Evolutionary conservation across 2,888 invertebrate species (phyloP), one percentile per base, ranked within the genome.

Genomic region (Neoitamus cyanurus): DNA sequence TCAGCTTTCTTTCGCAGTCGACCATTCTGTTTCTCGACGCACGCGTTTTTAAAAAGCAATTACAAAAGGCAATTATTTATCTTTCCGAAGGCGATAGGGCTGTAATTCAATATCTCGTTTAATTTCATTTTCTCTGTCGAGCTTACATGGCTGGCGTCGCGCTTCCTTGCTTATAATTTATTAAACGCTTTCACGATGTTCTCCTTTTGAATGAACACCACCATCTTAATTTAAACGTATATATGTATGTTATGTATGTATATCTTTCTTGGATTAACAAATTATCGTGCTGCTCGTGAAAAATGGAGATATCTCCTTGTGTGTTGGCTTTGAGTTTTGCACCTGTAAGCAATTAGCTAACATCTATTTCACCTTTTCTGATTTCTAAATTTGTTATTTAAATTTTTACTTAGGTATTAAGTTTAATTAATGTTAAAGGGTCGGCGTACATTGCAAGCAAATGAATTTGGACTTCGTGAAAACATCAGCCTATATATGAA

Each of bases 21-120:
- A 9, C 15, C 48, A 15, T 20, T 48, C 15, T 15, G 20, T 48
- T 48, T 7, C 15, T 20, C 20, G 58, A 20, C 25, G 20, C 58
- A 9, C 9, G 20, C 58, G 20, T 58, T 25, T 58, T 58, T 58
- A 58, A 58, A 25, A 58, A 58, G 58, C 25, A 58, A 58, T 58
- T 58, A 58, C 58, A 58, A 58, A 58, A 58, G 58, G 58, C 58
- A 58, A 58, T 58, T 58, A 58, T 58, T 58, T 58, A 58, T 58
- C 15, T 58, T 9, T 58, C 9, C 7, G 58, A 20, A 58, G 25
- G 25, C 58, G 6, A 58, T 58, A 58, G 58, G 58, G 58, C 20
- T 58, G 58, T 58, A 58, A 58, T 58, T 58, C 58, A 20, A 58
- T 58, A 58, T 20, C 58, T 58, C 58, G 58, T 58, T 58, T 58